phyloP scores from a whole-genome alignment of 1,140 invertebrate species.

The Drosophila grimshawi region DNA sequence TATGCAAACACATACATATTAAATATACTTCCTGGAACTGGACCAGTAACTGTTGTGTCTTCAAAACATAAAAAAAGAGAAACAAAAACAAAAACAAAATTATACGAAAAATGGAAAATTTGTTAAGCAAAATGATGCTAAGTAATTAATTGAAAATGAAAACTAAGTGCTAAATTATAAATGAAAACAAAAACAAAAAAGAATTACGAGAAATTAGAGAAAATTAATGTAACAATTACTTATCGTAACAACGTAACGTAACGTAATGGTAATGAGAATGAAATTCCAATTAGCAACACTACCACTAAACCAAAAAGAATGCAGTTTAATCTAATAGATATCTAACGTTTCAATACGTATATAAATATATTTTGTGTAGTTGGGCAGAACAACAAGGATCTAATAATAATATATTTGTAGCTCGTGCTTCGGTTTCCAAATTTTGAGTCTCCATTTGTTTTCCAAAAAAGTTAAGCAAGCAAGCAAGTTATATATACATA shows the following conservation, averaged over 20 bases:
- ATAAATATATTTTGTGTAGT: background rate
- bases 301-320: slow-evolving; percentile 22
- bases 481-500: slow-evolving; percentile 8
- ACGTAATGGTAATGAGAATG: slow-evolving; percentile 54
- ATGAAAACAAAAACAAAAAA: slow-evolving; percentile 25
- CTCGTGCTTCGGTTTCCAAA: slow-evolving; percentile 68
- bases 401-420: slow-evolving; percentile 17
- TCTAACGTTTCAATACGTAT: slow-evolving; percentile 6
- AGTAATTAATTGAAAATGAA: slow-evolving; percentile 46
- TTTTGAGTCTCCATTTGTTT: slow-evolving; percentile 9
- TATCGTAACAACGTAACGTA: slow-evolving; percentile 5
- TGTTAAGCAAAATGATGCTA: slow-evolving; percentile 39
- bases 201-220: slow-evolving; percentile 63
- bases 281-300: slow-evolving; percentile 62
- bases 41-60: slow-evolving; percentile 85
- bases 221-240: slow-evolving; percentile 64
- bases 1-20: slow-evolving; percentile 21
- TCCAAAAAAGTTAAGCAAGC: slow-evolving; percentile 22
- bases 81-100: slow-evolving; percentile 57
- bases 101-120: slow-evolving; percentile 36
- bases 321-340: slow-evolving; percentile 1
- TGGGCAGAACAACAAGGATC: background rate
- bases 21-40: slow-evolving; percentile 83
- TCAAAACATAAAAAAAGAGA: slow-evolving; percentile 59
- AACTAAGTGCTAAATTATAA: slow-evolving; percentile 78